Base-by-base conservation (phyloP, 2,113 vertebrate species). In the Zosterops hypoxanthus region DNA sequence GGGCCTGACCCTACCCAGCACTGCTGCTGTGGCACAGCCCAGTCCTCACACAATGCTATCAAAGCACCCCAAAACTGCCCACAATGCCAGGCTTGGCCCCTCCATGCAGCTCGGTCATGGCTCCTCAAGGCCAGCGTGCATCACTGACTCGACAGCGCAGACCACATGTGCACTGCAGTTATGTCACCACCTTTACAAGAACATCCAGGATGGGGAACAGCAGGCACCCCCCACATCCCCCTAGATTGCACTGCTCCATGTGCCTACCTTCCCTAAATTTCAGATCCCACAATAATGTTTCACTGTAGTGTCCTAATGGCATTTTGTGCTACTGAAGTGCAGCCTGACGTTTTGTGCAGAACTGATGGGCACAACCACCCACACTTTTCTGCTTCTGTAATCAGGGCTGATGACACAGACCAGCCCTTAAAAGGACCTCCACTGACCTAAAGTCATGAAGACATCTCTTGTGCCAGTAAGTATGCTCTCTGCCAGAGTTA, bases 381-480 rank as follows among this genome's bases (percentile, higher is more conserved):
- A 77, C 61, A 12, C 25, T 68, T 65, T 64, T 44, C 53, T 88
- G 59, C 24, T 49, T 57, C 84, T 79, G 25, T 8, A 55, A 42
- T 31, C 19, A 70, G 34, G 7, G 56, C 77, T 78, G 52, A 31
- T 46, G 79, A 72, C 11, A 8, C 6, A 31, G 89, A 34, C 75
- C 46, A 86, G 66, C 39, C 55, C 44, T 86, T 12, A 50, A 26
- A 91, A 52, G 61, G 65, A 91, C 88, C 82, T 92, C 46, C 59
- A 26, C 25, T 29, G 59, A 68, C 64, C 65, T 44, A 82, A 60
- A 73, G 88, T 82, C 16, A 55, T 23, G 14, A 92, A 94, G 81
- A 17, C 0, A 29, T 41, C 56, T 77, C 84, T 72, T 53, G 79
- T 87, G 81, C 76, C 93, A 96, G 86, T n/a, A 91, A 79, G 82